Conservation (phyloP, 2,888 invertebrate genomes). For the Drosophila pseudotakahashii region DNA sequence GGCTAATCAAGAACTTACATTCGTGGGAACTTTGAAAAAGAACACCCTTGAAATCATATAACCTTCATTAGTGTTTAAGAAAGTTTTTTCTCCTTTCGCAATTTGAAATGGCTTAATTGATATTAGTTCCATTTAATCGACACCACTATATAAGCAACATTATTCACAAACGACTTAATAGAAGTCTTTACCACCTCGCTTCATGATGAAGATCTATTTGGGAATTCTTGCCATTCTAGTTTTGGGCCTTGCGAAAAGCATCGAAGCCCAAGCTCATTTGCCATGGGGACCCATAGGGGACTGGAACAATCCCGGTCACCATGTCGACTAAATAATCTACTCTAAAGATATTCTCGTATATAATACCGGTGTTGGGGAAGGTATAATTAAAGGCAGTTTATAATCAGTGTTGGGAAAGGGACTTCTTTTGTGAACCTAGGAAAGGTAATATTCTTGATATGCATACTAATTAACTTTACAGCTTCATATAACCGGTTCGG, state of each 20-base stretch:
- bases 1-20: constrained; percentile 6
- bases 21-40: not conserved
- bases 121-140: not conserved
- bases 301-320: not conserved
- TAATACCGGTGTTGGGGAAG: no score
- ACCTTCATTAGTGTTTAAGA: no score
- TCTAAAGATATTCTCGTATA: no score
- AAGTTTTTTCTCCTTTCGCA: no score
- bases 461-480: no score
- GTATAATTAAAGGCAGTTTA: no score
- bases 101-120: not conserved
- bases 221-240: not conserved
- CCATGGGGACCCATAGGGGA: not conserved
- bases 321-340: no score
- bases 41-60: not conserved
- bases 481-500: no score
- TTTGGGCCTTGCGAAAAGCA: not conserved
- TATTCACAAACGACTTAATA: not conserved
- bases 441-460: no score
- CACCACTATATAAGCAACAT: not conserved
- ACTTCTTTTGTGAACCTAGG: no score
- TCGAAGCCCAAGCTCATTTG: not conserved
- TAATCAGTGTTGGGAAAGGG: no score
- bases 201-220: not conserved
- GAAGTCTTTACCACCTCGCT: no score